These are phyloP conservation scores for Chrysaora quinquecirrha DNA, from an alignment of 30 jellyfish, hydroid and myxozoan species.

Conservation along the genomic window DNA sequence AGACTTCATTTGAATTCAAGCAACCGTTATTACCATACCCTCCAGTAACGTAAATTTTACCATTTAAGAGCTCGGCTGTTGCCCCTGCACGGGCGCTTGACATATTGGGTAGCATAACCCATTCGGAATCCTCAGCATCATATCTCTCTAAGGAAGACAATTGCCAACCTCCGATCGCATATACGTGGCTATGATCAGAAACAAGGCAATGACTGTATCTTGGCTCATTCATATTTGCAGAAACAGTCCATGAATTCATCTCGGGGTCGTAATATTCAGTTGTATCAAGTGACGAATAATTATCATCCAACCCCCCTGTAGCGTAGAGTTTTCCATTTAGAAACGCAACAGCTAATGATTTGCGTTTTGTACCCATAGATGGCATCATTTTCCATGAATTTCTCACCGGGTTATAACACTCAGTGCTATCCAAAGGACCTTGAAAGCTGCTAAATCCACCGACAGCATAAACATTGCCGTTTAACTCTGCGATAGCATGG, in stretches of 20 bases:
- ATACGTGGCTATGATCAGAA: conserved; percentile 52
- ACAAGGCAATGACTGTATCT: conserved; percentile 88
- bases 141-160: conserved; percentile 68
- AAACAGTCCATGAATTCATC: conserved; percentile 38
- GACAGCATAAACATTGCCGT: conserved; percentile 65
- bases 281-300: conserved; percentile 60
- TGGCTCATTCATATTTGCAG: conserved; percentile 74
- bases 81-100: conserved; percentile 92
- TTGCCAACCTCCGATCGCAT: conserved; percentile 96
- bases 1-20: conserved; percentile 64
- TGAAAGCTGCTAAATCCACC: conserved; percentile 91
- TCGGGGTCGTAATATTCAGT: conserved; percentile 75
- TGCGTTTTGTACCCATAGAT: conserved; percentile 79
- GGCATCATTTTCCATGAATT: conserved; percentile 71
- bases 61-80: conserved; percentile 54
- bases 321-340: conserved; percentile 76
- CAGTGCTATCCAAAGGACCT: conserved; percentile 84
- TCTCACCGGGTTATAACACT: conserved; percentile 70
- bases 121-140: conserved; percentile 37
- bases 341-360: conserved; percentile 77
- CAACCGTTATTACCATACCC: conserved; percentile 86
- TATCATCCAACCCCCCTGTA: conserved; percentile 92
- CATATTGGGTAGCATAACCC: conserved; percentile 77
- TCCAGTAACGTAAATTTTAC: conserved; percentile 76
- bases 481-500: conserved; percentile 71